These are phyloP conservation scores for Micromussa lordhowensis DNA, from an alignment of 92 coral and sea anemone species.

Conservation along the genomic window DNA sequence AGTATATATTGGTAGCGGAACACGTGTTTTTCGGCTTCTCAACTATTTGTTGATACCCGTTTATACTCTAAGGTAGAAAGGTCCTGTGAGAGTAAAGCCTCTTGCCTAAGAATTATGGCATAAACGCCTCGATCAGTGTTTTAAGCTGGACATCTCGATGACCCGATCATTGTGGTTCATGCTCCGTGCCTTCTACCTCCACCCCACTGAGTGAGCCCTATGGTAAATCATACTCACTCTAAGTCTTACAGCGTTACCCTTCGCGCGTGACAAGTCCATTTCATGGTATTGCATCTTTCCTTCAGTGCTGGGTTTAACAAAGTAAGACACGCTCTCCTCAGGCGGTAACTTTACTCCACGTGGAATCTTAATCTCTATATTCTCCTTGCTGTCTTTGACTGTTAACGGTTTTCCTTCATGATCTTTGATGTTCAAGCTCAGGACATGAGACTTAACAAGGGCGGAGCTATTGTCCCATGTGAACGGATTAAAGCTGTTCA, in stretches of 20 bases:
- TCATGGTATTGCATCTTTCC: constrained; percentile 69
- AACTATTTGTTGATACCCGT: neutral
- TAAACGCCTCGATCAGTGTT: neutral
- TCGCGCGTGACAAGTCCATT: constrained; percentile 24
- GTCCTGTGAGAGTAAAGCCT: neutral
- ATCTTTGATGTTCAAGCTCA: constrained; percentile 64
- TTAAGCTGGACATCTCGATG: neutral
- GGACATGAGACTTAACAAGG: constrained; percentile 58
- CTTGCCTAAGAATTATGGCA: neutral
- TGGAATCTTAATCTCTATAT: constrained; percentile 68
- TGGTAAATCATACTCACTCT: constrained; percentile 12
- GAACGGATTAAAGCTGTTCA: constrained; percentile 68
- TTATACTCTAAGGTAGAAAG: neutral
- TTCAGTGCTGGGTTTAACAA: constrained; percentile 61
- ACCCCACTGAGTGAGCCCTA: neutral
- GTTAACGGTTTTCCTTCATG: constrained; percentile 50
- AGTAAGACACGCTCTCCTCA: constrained; percentile 34
- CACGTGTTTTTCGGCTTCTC: too few species aligned
- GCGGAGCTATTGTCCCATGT: constrained; percentile 79
- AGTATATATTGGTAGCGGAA: too few species aligned
- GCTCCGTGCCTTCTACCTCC: neutral
- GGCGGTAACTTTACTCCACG: constrained; percentile 10
- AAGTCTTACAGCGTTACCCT: constrained; percentile 24
- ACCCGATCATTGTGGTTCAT: too few species aligned
- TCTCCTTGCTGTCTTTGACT: constrained; percentile 52